These are phyloP conservation scores for Patagioenas fasciata DNA, from an alignment of 2,113 vertebrate species.

Conservation along the genomic window DNA sequence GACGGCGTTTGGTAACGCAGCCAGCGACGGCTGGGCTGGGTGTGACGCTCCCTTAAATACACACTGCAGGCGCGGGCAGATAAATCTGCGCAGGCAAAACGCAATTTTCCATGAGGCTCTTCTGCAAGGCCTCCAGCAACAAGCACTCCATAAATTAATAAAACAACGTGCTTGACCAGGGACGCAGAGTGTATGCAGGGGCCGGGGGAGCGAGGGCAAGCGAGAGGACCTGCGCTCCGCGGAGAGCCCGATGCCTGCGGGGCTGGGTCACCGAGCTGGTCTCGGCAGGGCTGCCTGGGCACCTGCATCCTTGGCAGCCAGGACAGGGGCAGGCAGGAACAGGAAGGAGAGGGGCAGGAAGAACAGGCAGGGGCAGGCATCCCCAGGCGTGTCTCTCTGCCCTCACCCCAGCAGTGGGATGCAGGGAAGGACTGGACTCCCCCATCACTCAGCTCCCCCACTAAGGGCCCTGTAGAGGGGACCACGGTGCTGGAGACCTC, in stretches of 20 bases:
- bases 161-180: background rate
- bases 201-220: fast-evolving
- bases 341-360: too few relatives aligned
- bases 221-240: fast-evolving
- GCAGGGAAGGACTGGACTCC: background rate
- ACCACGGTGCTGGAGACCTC: background rate
- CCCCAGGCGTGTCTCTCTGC: background rate
- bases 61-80: background rate
- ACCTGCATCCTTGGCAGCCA: background rate
- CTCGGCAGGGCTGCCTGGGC: background rate
- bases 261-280: background rate
- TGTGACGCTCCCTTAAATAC: background rate
- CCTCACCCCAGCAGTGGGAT: background rate
- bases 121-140: background rate
- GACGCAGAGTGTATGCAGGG: fast-evolving
- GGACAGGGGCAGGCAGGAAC: too few relatives aligned
- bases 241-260: fast-evolving
- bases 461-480: too few relatives aligned
- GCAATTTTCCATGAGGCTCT: conserved; percentile 8
- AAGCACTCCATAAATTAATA: background rate
- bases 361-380: background rate
- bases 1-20: background rate
- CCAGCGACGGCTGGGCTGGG: background rate
- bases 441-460: background rate
- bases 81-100: background rate